A percentile compares a stretch with the other conserved stretches of the same genome.
Conservation (phyloP, 2,888 invertebrate species). For the Apoderus coryli region DNA sequence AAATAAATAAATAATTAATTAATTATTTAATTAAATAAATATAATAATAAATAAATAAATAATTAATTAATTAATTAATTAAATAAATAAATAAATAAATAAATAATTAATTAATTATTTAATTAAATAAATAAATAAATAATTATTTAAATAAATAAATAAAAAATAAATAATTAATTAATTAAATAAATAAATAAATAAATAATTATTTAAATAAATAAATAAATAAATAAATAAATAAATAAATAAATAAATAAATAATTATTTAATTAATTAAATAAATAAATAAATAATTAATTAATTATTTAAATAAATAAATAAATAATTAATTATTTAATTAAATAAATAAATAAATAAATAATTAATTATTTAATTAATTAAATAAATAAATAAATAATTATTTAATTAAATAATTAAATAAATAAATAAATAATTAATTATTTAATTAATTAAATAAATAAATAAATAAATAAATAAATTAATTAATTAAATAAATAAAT, state of each 20-base stretch:
- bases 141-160: too few species aligned
- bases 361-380: constrained; percentile 2
- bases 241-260: not conserved
- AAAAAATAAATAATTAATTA: too few species aligned
- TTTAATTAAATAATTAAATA: constrained; percentile 2
- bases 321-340: constrained; percentile 1
- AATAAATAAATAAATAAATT: not conserved
- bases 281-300: constrained; percentile 1
- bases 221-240: not conserved
- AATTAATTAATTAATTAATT: too few species aligned
- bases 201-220: too few species aligned
- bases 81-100: too few species aligned
- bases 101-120: too few species aligned
- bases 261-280: constrained; percentile 2
- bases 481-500: constrained; percentile 4
- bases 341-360: constrained; percentile 1
- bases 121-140: too few species aligned
- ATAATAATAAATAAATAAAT: too few species aligned
- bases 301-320: not conserved
- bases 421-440: constrained; percentile 1
- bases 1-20: too few species aligned
- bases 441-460: constrained; percentile 1
- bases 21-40: too few species aligned
- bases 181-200: too few species aligned
- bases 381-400: not conserved